Evolutionary conservation across 2,797 vertebrate species (phyloP), one percentile per base, ranked within the genome.

Genomic region (Thaleichthys pacificus): DNA sequence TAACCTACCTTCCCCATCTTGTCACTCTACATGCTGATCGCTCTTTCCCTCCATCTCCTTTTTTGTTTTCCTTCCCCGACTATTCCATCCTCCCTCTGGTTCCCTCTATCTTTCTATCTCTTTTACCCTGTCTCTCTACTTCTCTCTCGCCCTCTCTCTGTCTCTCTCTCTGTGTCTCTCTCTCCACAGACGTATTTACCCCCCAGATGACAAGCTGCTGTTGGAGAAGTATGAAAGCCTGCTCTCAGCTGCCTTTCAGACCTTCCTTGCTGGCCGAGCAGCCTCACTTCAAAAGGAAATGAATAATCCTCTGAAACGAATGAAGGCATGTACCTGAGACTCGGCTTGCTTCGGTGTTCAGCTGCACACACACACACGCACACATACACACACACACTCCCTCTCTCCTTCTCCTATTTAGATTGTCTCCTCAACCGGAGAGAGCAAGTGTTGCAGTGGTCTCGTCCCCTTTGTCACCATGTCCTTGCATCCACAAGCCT

Each of bases 271-370:
- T 76, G 97, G 97, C 89, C 96, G 97, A 93, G 97, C 97, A 75
- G 94, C 97, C 87, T 98, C 96, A 80, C 96, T 99, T 93, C 97
- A 99, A 93, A 93, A 96, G 89, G 97, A 99, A 91, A 92, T 98
- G 93, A 98, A 98, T 93, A 97, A 99, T 93, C 97, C 97, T 91
- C 94, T 99, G 91, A 99, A 98, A 94, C 94, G 89, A 93, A 99
- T 99, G 97, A 99, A 97, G 96, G 97, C 97, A 96, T 88, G 92
- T 94, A 93, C 87, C 81, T 91, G 91, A 89, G 88, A 76, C 71
- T 71, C 78, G 87, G 83, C 87, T 76, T 83, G 60, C 77, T 76
- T 72, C 72, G 61, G 57, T 70, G 69, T 68, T 79, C 60, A 65
- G 63, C 68, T 54, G 69, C 67, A n/a, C 70, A 24, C 22, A 26